Base-by-base conservation (phyloP, 2,797 vertebrate species). In the Chloroceryle inda region DNA sequence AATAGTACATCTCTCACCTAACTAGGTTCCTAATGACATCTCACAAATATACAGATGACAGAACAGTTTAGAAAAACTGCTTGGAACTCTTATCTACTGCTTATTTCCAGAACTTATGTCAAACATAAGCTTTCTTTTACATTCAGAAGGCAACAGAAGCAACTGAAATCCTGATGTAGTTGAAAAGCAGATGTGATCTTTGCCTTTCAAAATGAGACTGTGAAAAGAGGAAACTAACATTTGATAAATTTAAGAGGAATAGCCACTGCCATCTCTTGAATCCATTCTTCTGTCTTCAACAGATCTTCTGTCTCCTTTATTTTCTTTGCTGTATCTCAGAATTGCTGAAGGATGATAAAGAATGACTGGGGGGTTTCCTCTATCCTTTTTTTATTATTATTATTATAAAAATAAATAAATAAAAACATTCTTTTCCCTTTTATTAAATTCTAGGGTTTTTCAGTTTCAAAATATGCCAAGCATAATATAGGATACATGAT, bases 331-430 rank as follows among this genome's bases (percentile, higher is more conserved):
- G 0, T 49, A 63, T 67, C 44, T 82, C 40, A 50, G 23, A 89
- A 18, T n/a, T 87, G 22, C 10, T 52, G 31, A 77, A 40, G 26
- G 14, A 45, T 40, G 8, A 63, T 69, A 20, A 72, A 74, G 31
- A 76, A 62, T 35, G 5, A 33, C 7, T 13, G 5, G 0, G 0
- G 0, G 10, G 78, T 56, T 33, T 8, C 1, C 0, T 11, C 2
- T 16, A 1, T 19, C 27, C 16, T n/a, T 20, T 4, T 13, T 49
- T 40, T 75, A 78, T 42, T 1, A 4, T 35, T 35, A 35, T 35
- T 35, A 35, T 35, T 35, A 35, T 35, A 37, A 37, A 37, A 37
- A 37, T 37, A 37, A 37, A 37, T 37, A 37, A 37, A 37, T 37
- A 37, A 37, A 37, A 37, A 8, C 19, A 40, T 37, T 72, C 6